Conservation (phyloP, 2,797 vertebrate species). For the Ataeniobius toweri region DNA sequence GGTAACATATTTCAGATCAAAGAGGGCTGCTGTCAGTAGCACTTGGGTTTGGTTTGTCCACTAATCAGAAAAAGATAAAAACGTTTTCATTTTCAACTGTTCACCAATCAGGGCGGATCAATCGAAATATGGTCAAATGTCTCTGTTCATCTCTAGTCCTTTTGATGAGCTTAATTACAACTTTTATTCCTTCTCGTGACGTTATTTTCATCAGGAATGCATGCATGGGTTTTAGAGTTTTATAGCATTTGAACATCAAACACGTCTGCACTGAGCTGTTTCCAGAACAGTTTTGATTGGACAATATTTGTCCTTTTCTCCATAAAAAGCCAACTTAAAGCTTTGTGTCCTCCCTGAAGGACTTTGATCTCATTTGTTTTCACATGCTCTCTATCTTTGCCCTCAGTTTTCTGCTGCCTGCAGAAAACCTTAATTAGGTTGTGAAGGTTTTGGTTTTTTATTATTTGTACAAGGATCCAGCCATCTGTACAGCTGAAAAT, state of each 20-base stretch:
- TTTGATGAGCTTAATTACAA: not conserved
- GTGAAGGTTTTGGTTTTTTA: constrained; percentile 26
- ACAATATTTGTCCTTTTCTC: constrained; percentile 10
- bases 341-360: constrained; percentile 53
- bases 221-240: not conserved
- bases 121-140: not conserved
- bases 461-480: not conserved
- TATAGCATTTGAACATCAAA: not conserved
- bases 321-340: constrained; percentile 32
- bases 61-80: no score
- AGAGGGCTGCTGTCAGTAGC: not conserved
- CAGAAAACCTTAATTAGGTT: constrained; percentile 33
- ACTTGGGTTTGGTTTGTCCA: not conserved
- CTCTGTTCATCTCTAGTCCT: not conserved
- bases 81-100: no score
- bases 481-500: not conserved
- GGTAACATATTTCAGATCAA: not conserved
- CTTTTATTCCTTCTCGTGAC: not conserved
- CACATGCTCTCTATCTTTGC: constrained; percentile 26
- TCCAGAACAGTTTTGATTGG: not conserved
- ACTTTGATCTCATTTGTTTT: constrained; percentile 62
- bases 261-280: constrained; percentile 20
- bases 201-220: not conserved
- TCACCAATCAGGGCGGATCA: no score
- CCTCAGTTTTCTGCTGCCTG: constrained; percentile 23